phyloP scores from a whole-genome alignment of 2,113 vertebrate genomes.

The Nettapus auritus region DNA sequence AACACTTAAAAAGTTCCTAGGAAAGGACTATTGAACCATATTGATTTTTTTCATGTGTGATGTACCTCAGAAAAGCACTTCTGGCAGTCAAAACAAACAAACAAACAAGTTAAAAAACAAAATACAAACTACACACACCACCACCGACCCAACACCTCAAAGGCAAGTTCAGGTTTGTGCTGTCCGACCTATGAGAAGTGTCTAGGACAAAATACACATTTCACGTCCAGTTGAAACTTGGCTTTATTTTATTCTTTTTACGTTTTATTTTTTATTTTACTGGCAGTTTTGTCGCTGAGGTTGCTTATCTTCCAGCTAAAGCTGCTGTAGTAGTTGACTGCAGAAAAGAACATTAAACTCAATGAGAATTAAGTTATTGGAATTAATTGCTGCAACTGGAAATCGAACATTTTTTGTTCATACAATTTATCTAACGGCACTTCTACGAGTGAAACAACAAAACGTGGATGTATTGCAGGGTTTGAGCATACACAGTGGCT shows the following conservation, averaged over 20 bases:
- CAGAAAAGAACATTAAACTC: neutral
- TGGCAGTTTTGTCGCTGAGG: neutral
- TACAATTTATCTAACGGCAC: neutral
- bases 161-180: neutral
- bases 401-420: neutral
- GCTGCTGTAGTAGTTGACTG: neutral
- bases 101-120: no score
- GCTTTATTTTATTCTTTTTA: no score
- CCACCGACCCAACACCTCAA: neutral
- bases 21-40: neutral
- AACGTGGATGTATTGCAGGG: neutral
- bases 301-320: neutral
- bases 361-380: neutral
- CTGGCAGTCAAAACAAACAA: no score
- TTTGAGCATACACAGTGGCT: neutral
- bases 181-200: neutral
- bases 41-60: neutral
- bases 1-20: neutral
- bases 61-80: neutral
- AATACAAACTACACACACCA: neutral
- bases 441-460: neutral
- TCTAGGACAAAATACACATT: fast-evolving
- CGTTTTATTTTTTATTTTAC: neutral
- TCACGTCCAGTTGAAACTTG: neutral
- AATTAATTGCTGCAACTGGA: neutral